Evolutionary conservation across 2,113 vertebrate species (phyloP).

Genomic region (Actenoides lindsayi): DNA sequence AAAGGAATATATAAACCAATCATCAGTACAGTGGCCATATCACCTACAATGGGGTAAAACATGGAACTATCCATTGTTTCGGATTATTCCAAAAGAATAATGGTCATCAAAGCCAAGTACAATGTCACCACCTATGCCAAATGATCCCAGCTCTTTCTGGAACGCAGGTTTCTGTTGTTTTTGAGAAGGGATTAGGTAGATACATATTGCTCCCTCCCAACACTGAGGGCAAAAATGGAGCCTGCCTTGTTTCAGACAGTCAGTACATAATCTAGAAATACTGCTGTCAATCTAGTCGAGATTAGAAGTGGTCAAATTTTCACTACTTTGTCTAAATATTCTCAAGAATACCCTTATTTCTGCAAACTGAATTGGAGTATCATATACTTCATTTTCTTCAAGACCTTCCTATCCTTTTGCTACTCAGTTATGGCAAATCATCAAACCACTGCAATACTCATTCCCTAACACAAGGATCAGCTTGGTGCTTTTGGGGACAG

Average conservation of each 20-base stretch:
- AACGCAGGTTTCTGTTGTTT: neutral
- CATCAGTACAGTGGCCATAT: neutral
- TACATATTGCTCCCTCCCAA: neutral
- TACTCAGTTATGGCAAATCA: constrained; percentile 4
- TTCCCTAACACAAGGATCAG: neutral
- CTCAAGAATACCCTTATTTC: neutral
- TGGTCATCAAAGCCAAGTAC: neutral
- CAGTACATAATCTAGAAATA: neutral
- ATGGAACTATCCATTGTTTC: neutral
- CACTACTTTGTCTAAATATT: neutral
- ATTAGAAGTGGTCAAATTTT: neutral
- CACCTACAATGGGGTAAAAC: neutral
- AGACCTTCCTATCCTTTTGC: constrained; percentile 3
- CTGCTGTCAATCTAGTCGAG: neutral
- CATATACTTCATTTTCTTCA: neutral
- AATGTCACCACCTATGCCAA: neutral
- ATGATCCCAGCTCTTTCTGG: neutral
- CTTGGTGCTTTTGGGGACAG: neutral
- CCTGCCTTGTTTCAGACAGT: neutral
- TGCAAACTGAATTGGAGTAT: neutral
- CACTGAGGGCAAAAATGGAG: neutral
- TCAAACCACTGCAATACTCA: neutral
- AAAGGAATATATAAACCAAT: neutral
- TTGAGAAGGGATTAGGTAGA: neutral
- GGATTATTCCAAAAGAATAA: neutral